Evolutionary conservation across 2,113 vertebrate species (phyloP).

Genomic region (Aegypius monachus): DNA sequence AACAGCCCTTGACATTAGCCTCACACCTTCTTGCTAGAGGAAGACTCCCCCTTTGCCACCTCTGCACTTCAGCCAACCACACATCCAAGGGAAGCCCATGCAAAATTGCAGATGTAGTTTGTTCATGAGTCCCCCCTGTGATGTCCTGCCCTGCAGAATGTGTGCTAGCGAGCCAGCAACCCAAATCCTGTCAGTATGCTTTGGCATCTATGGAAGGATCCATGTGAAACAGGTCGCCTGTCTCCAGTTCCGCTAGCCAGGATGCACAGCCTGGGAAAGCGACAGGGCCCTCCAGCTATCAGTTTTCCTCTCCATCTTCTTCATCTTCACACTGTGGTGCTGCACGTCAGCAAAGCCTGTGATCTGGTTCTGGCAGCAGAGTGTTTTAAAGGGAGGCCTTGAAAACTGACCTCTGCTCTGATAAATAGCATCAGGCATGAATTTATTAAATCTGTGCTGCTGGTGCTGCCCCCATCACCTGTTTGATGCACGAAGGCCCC

Average conservation of each 20-base stretch:
- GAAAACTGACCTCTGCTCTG: neutral
- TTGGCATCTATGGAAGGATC: neutral
- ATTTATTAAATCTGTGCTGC: neutral
- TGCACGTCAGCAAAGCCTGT: neutral
- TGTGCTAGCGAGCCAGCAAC: neutral
- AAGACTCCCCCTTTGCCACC: neutral
- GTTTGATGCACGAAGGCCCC: neutral
- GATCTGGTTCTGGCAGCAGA: neutral
- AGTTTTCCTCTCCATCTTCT: neutral
- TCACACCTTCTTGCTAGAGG: neutral
- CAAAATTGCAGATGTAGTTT: neutral
- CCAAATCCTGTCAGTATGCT: accelerated
- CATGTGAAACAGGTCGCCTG: neutral
- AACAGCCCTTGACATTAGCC: neutral
- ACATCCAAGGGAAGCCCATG: neutral
- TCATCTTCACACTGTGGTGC: neutral
- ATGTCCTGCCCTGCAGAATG: neutral
- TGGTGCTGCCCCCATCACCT: neutral
- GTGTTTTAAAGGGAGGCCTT: neutral
- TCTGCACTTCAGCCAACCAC: neutral
- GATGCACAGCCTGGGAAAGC: neutral
- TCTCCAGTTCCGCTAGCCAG: neutral
- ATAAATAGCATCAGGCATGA: neutral
- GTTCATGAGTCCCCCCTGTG: neutral
- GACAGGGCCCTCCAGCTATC: neutral